phyloP scores from a whole-genome alignment of 2,888 invertebrate species.

The Lithophane leautieri region DNA sequence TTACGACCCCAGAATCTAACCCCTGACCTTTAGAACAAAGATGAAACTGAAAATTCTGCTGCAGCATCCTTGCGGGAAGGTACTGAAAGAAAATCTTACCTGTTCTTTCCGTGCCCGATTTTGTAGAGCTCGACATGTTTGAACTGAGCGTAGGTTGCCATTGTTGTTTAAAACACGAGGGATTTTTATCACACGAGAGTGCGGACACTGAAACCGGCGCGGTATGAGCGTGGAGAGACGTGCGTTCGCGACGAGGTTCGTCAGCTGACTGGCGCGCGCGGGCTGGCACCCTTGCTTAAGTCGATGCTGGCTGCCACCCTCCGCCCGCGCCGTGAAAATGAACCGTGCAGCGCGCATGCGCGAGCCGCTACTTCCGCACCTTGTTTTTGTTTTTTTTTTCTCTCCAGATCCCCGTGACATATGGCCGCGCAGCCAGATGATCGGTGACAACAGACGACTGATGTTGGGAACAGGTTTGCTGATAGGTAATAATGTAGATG shows the following conservation, averaged over 20 bases:
- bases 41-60: conserved; percentile 65
- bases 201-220: conserved; percentile 76
- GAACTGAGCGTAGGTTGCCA: conserved; percentile 98
- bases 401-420: conserved; percentile 68
- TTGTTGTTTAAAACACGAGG: conserved; percentile 80
- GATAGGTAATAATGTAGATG: conserved; percentile 21
- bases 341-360: conserved; percentile 82
- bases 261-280: conserved; percentile 90
- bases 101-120: conserved; percentile 97
- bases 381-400: conserved; percentile 72
- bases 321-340: conserved; percentile 84
- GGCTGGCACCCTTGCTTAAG: conserved; percentile 85
- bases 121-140: conserved; percentile 98
- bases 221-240: conserved; percentile 69
- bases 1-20: conserved; percentile 35
- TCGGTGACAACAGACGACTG: conserved; percentile 60
- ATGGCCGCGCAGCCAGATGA: conserved; percentile 63
- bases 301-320: conserved; percentile 87
- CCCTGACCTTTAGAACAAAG: conserved; percentile 72
- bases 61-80: conserved; percentile 75
- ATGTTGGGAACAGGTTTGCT: conserved; percentile 53
- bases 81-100: conserved; percentile 89
- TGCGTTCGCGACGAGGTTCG: conserved; percentile 78
- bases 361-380: conserved; percentile 76
- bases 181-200: conserved; percentile 75